phyloP scores from a whole-genome alignment of 1,140 invertebrate species.

The Drosophila albomicans region DNA sequence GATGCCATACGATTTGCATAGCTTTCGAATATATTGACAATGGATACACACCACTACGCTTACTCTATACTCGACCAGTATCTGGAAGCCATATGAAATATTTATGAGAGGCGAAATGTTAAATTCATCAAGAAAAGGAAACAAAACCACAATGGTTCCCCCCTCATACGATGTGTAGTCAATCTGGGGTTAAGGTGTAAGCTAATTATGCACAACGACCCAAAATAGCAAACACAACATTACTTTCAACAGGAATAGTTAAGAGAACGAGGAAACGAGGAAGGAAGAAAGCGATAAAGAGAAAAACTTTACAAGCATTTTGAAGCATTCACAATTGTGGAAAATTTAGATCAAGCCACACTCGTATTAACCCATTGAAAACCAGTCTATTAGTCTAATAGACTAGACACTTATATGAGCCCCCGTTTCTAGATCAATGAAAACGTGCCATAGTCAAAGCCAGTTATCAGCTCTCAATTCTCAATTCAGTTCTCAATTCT shows the following conservation, averaged over 20 bases:
- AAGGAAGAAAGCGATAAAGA: not conserved
- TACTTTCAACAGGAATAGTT: not conserved
- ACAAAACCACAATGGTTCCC: slow-evolving; percentile 12
- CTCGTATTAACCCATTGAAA: slow-evolving; percentile 53
- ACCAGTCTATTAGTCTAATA: slow-evolving; percentile 31
- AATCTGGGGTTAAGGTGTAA: slow-evolving; percentile 54
- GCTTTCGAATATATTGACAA: slow-evolving; percentile 69
- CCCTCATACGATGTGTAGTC: not conserved
- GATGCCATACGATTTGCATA: slow-evolving; percentile 68
- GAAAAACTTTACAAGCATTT: slow-evolving; percentile 1
- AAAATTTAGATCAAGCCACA: slow-evolving; percentile 36
- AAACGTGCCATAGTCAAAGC: slow-evolving; percentile 37
- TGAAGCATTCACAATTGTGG: slow-evolving; percentile 33
- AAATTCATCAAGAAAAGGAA: slow-evolving; percentile 62
- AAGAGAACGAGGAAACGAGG: not conserved
- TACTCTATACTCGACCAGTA: slow-evolving; percentile 19
- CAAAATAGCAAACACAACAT: slow-evolving; percentile 8
- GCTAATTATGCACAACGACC: slow-evolving; percentile 61
- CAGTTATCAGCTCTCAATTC: slow-evolving; percentile 33
- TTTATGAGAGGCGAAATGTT: slow-evolving; percentile 72
- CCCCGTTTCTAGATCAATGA: slow-evolving; percentile 54
- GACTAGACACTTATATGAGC: slow-evolving; percentile 26
- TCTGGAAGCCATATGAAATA: slow-evolving; percentile 64
- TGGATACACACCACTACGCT: slow-evolving; percentile 9
- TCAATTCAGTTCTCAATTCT: slow-evolving; percentile 1